A percentile compares a stretch with the other conserved stretches of the same genome.
phyloP scores from a whole-genome alignment of 2,113 vertebrate species.

The Ochotona princeps region DNA sequence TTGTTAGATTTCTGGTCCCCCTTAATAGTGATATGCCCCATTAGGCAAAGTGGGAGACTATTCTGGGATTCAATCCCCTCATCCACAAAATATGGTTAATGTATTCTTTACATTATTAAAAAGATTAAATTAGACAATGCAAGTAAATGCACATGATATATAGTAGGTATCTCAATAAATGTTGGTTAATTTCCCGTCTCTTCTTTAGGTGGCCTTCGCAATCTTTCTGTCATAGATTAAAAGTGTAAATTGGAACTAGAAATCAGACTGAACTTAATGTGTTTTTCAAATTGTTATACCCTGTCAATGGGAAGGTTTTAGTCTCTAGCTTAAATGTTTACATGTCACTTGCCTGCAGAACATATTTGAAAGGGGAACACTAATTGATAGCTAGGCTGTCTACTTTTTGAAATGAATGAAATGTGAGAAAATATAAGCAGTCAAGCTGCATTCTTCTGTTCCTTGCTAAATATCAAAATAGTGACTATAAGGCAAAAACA shows the following conservation, averaged over 20 bases:
- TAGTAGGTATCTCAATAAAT: neutral
- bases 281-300: neutral
- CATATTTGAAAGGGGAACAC: constrained; percentile 72
- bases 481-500: constrained; percentile 72
- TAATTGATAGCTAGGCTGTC: constrained; percentile 74
- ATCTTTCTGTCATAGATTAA: neutral
- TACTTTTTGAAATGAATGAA: constrained; percentile 75
- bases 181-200: neutral
- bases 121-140: neutral
- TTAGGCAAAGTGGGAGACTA: neutral
- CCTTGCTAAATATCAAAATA: constrained; percentile 74
- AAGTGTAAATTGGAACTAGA: neutral
- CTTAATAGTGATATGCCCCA: neutral
- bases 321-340: neutral
- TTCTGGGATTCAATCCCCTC: neutral
- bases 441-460: constrained; percentile 78
- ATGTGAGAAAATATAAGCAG: constrained; percentile 74
- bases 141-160: neutral
- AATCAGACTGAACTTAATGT: constrained; percentile 3
- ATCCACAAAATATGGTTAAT: neutral
- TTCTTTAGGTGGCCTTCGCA: neutral
- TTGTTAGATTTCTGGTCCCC: neutral
- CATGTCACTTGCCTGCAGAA: constrained; percentile 55
- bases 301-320: constrained; percentile 17
- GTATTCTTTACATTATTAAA: neutral